A percentile compares a stretch with the other conserved stretches of the same genome.
phyloP scores from a whole-genome alignment of 2,888 invertebrate genomes.

The Drosophila monieri region DNA sequence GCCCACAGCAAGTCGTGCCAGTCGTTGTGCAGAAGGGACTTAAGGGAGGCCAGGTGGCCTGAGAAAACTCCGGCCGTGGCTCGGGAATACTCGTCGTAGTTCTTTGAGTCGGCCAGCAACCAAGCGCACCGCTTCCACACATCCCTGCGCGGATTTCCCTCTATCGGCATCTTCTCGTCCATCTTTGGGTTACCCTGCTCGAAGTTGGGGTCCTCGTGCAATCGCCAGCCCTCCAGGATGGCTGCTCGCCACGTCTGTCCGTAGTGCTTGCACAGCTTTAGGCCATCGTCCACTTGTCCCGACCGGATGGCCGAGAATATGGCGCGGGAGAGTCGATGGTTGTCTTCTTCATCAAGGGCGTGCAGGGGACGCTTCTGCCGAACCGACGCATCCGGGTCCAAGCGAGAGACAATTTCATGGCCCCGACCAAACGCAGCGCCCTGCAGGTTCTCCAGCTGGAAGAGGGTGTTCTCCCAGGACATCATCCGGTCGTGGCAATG shows the following conservation, averaged over 20 bases:
- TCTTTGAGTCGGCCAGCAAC: slow-evolving; percentile 86
- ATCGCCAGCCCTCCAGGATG: slow-evolving; percentile 94
- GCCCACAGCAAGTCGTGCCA: slow-evolving; percentile 98
- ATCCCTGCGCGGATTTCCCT: slow-evolving; percentile 93
- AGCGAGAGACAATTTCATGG: slow-evolving; percentile 87
- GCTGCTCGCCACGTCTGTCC: slow-evolving; percentile 97
- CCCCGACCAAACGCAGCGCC: slow-evolving; percentile 86
- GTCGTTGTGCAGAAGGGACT: slow-evolving; percentile 89
- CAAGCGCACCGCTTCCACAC: slow-evolving; percentile 91
- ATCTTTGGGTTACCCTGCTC: slow-evolving; percentile 79
- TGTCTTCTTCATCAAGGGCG: slow-evolving; percentile 94
- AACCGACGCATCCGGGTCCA: slow-evolving; percentile 96
- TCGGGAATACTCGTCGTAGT: slow-evolving; percentile 86
- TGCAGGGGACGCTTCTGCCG: slow-evolving; percentile 91
- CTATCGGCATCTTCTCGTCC: slow-evolving; percentile 85
- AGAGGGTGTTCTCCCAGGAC: slow-evolving; percentile 96
- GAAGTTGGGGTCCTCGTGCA: slow-evolving; percentile 94
- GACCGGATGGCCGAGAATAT: slow-evolving; percentile 91
- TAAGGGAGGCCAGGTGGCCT: slow-evolving; percentile 91
- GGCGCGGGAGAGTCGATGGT: slow-evolving; percentile 85
- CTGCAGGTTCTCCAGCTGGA: slow-evolving; percentile 87
- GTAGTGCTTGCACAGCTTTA: slow-evolving; percentile 91
- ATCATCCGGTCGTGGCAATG: slow-evolving; percentile 90
- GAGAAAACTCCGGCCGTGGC: slow-evolving; percentile 92
- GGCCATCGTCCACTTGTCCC: slow-evolving; percentile 93